Conservation (phyloP, 2,888 invertebrate genomes). For the Nephrocerus scutellatus region DNA sequence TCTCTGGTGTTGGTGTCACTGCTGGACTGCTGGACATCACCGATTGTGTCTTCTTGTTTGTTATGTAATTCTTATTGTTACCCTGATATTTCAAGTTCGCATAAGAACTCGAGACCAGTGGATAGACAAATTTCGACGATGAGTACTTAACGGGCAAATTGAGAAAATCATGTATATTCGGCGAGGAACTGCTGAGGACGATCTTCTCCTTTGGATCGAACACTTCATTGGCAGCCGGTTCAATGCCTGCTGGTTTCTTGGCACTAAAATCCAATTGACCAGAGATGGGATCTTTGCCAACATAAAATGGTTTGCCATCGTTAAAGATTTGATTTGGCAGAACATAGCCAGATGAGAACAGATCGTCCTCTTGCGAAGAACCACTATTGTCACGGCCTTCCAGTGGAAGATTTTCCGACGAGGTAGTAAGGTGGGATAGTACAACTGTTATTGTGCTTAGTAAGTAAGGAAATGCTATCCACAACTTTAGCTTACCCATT, state of each 20-base stretch:
- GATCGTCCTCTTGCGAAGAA: conserved; percentile 35
- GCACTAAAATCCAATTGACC: conserved; percentile 58
- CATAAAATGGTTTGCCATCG: conserved; percentile 62
- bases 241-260: conserved; percentile 48
- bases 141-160: conserved; percentile 63
- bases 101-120: conserved; percentile 63
- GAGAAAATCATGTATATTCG: conserved; percentile 61
- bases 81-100: conserved; percentile 67
- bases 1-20: conserved; percentile 34
- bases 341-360: conserved; percentile 41
- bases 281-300: conserved; percentile 62
- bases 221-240: conserved; percentile 42
- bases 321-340: conserved; percentile 57
- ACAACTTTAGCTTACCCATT: conserved; percentile 1
- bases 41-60: conserved; percentile 50
- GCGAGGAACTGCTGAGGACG: conserved; percentile 53
- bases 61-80: conserved; percentile 50
- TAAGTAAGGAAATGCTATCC: no score
- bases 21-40: conserved; percentile 31
- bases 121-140: conserved; percentile 61
- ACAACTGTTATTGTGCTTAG: no score
- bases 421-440: no score
- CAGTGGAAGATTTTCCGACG: conserved; percentile 35
- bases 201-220: conserved; percentile 53
- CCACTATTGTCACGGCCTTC: conserved; percentile 35